Evolutionary conservation across 1,140 invertebrate genomes (phyloP).

Genomic region (Neelides sp.): DNA sequence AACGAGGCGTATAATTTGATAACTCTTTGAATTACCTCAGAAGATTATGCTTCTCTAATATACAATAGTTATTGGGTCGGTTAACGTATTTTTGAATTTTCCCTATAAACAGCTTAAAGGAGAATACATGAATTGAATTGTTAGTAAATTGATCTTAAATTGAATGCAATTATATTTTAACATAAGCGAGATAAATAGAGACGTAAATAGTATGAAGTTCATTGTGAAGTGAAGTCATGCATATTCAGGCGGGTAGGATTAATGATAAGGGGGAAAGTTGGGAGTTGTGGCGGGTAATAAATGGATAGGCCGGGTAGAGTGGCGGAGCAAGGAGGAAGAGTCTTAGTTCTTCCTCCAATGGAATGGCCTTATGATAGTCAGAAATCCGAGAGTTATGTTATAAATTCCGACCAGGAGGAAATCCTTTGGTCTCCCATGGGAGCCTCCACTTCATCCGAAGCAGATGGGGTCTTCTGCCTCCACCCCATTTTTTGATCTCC

Average conservation of each 20-base stretch:
- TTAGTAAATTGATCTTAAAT: too few species aligned
- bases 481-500: conserved; percentile 26
- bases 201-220: conserved; percentile 1
- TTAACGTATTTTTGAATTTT: too few species aligned
- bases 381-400: conserved; percentile 27
- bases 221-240: neutral
- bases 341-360: neutral
- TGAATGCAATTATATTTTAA: too few species aligned
- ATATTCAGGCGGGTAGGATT: neutral
- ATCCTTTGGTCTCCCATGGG: conserved; percentile 14
- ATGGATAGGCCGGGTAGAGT: conserved; percentile 16
- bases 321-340: neutral
- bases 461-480: conserved; percentile 26
- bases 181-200: neutral
- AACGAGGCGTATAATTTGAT: too few species aligned
- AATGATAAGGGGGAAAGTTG: neutral
- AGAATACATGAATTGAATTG: too few species aligned
- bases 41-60: too few species aligned
- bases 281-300: conserved; percentile 14
- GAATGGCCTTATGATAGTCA: conserved; percentile 9
- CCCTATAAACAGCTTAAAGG: too few species aligned
- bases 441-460: conserved; percentile 25
- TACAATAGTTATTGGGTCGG: too few species aligned
- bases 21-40: too few species aligned
- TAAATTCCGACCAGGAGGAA: conserved; percentile 30